Evolutionary conservation across 2,113 vertebrate genomes (phyloP).

Genomic region (Danionella cerebrum): DNA sequence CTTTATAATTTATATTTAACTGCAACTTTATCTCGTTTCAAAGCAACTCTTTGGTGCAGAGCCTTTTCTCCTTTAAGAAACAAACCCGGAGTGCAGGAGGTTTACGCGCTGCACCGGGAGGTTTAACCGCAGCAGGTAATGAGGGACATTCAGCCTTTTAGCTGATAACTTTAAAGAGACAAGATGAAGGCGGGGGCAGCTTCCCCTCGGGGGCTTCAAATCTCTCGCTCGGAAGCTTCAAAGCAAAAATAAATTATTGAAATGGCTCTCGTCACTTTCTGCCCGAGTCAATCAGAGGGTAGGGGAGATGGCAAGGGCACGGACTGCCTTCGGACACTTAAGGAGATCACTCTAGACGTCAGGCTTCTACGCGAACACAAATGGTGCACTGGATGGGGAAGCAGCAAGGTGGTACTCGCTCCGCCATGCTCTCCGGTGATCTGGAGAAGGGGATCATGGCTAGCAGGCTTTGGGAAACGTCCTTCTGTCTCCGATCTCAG

Average conservation of each 20-base stretch:
- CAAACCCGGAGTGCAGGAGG: too few species aligned
- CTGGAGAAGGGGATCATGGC: too few species aligned
- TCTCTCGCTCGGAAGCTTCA: slow-evolving; percentile 66
- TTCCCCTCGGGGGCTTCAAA: slow-evolving; percentile 61
- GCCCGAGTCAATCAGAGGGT: slow-evolving; percentile 51
- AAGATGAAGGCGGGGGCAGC: slow-evolving; percentile 47
- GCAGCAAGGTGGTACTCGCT: too few species aligned
- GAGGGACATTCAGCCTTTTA: slow-evolving; percentile 13
- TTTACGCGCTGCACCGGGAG: background rate
- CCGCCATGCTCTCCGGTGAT: too few species aligned
- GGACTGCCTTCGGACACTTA: slow-evolving; percentile 34
- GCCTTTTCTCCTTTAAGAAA: too few species aligned
- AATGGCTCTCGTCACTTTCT: slow-evolving; percentile 55
- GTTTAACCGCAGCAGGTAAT: slow-evolving; percentile 13
- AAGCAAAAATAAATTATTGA: slow-evolving; percentile 78
- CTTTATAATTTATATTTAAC: too few species aligned
- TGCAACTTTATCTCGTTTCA: too few species aligned
- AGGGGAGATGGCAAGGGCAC: slow-evolving; percentile 14
- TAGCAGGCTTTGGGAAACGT: too few species aligned
- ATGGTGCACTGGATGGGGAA: too few species aligned
- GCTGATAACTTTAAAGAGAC: slow-evolving; percentile 19
- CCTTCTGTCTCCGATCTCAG: too few species aligned
- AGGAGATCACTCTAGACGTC: slow-evolving; percentile 18
- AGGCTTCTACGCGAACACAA: too few species aligned
- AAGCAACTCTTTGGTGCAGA: too few species aligned